Base-by-base conservation (phyloP, 2,113 vertebrate genomes). In the Canis aureus region DNA sequence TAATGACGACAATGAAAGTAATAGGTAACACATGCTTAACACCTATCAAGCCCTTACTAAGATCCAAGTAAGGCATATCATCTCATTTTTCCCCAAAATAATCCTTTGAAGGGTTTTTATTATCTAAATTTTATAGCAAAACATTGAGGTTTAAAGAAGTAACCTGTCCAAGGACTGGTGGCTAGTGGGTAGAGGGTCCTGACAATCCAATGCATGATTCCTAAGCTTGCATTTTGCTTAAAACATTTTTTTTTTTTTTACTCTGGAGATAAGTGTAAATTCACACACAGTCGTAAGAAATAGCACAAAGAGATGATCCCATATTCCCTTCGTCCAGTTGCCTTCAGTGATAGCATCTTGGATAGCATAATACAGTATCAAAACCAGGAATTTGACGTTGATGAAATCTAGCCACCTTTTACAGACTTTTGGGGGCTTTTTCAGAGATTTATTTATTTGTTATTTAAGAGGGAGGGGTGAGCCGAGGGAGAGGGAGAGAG, bases 351-450 rank as follows among this genome's bases (percentile, higher is more conserved):
- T 53, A 6, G 25, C 11, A 43, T 29, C 79, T 43, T 11, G 11
- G 2, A 0, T 76, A 9, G 73, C 29, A 1, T 9, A 3, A 20
- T 35, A 25, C 23, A 51, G 12, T 35, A 13, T 57, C 67, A 57
- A 22, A 51, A 4, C 35, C 6, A 67, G 59, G 71, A 57, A 59
- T 15, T 2, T 55, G 53, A 20, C 8, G 0, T 23, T 6, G 60
- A 43, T 79, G 1, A 11, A 0, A 22, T 7, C 11, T 17, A 29
- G 22, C 49, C 0, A 4, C 29, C 23, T 55, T 12, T 11, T 17
- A 60, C n/a, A 51, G 17, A 71, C 35, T 69, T 35, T 43, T 1
- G 43, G 43, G 43, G 43, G 43, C 43, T 67, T 69, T n/a, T 69
- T 67, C 17, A 60, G 59, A 67, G 59, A 67, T 67, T 69, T n/a